Evolutionary conservation across 2,888 invertebrate species (phyloP).

Genomic region (Protophormia terraenovae): DNA sequence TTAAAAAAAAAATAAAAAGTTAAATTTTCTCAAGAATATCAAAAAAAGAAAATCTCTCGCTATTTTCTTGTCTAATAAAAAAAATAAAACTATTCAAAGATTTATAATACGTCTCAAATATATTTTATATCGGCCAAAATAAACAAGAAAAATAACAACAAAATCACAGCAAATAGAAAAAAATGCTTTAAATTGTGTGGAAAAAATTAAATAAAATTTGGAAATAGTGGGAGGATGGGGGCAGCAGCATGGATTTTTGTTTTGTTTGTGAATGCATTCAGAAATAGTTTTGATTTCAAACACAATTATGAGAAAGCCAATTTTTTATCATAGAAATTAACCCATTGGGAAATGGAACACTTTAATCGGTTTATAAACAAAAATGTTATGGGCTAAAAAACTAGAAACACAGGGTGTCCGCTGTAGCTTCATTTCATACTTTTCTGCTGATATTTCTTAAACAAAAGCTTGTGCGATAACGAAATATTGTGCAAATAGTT

Average conservation of each 20-base stretch:
- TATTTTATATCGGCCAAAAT: not conserved
- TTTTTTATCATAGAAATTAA: not conserved
- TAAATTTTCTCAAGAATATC: not conserved
- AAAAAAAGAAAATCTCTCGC: constrained; percentile 35
- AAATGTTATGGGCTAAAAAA: no score
- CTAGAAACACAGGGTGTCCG: no score
- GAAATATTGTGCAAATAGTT: no score
- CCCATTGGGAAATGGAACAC: not conserved
- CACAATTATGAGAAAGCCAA: not conserved
- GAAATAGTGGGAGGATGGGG: not conserved
- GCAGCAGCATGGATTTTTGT: not conserved
- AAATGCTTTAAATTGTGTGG: constrained; percentile 18
- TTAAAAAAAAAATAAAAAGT: not conserved
- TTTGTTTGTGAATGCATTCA: not conserved
- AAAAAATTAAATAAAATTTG: constrained; percentile 23
- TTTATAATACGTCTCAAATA: constrained; percentile 28
- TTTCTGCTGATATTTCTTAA: no score
- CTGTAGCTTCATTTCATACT: no score
- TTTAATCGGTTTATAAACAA: not conserved
- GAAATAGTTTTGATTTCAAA: not conserved
- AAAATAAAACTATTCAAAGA: not conserved
- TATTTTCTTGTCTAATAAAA: constrained; percentile 28
- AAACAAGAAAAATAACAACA: not conserved
- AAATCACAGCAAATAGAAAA: not conserved
- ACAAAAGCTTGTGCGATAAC: no score